phyloP scores from a whole-genome alignment of 2,888 invertebrate species.

The Lasiommata megera region DNA sequence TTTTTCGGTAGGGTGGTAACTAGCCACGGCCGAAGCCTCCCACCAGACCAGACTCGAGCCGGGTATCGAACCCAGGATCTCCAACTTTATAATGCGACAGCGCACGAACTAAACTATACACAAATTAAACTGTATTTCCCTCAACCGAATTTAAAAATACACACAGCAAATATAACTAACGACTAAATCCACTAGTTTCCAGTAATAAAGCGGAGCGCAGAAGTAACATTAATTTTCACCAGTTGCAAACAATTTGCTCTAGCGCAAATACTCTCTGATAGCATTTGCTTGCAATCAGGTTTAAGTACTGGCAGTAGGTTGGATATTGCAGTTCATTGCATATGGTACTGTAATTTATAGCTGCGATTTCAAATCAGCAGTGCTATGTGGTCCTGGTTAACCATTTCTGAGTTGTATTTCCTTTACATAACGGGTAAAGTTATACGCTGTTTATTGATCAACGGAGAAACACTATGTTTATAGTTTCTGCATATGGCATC shows the following conservation, averaged over 20 bases:
- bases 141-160: no score
- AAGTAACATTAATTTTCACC: constrained; percentile 11
- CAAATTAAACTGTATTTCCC: no score
- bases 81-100: no score
- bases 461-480: no score
- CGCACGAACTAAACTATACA: no score
- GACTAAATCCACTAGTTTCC: background rate
- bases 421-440: background rate
- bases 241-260: constrained; percentile 26
- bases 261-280: constrained; percentile 28
- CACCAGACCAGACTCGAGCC: no score
- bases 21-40: no score
- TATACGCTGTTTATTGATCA: no score
- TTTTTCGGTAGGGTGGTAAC: no score
- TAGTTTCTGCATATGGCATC: no score
- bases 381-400: background rate
- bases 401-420: background rate
- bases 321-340: constrained; percentile 12
- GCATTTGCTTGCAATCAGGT: constrained; percentile 31
- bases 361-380: background rate
- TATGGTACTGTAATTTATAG: constrained; percentile 1
- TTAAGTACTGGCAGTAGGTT: background rate
- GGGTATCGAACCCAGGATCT: no score
- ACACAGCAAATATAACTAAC: background rate
- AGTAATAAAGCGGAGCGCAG: constrained; percentile 1